Percentiles rank a stretch among this genome's conserved stretches.
Conservation (phyloP, 2,113 vertebrate species). For the Anhinga anhinga region DNA sequence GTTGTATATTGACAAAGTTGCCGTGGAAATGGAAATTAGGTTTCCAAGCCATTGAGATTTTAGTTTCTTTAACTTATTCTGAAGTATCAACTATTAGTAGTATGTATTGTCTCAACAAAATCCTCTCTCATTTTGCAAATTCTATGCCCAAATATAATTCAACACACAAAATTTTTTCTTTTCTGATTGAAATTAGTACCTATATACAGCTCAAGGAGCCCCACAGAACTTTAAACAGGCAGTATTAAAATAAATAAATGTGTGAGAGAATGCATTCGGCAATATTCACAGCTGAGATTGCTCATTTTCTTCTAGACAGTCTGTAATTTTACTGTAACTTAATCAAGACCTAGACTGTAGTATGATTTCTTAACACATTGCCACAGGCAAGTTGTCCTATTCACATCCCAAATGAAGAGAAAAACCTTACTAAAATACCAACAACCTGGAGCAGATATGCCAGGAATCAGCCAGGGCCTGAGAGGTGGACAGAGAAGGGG, state of each 20-base stretch:
- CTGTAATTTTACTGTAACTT: slow-evolving; percentile 27
- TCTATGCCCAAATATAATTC: background rate
- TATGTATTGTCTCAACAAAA: background rate
- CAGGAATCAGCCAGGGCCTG: background rate
- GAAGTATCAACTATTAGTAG: background rate
- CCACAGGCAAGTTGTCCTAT: background rate
- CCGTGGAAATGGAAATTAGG: background rate
- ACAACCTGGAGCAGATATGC: background rate
- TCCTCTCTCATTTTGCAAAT: background rate
- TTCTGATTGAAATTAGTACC: background rate
- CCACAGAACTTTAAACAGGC: background rate
- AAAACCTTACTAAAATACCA: background rate
- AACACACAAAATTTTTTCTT: background rate
- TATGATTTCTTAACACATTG: background rate
- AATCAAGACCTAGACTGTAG: background rate
- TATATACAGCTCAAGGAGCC: background rate
- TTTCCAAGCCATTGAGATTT: background rate
- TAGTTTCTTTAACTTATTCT: background rate
- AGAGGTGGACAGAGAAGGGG: background rate
- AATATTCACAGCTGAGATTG: background rate
- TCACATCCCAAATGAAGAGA: background rate
- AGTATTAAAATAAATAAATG: slow-evolving; percentile 38
- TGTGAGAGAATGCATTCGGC: background rate
- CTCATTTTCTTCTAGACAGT: slow-evolving; percentile 22
- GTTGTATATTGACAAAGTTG: background rate